A percentile compares a stretch with the other conserved stretches of the same genome.
Conservation (phyloP, 2,797 vertebrate species). For the Staurois parvus region DNA sequence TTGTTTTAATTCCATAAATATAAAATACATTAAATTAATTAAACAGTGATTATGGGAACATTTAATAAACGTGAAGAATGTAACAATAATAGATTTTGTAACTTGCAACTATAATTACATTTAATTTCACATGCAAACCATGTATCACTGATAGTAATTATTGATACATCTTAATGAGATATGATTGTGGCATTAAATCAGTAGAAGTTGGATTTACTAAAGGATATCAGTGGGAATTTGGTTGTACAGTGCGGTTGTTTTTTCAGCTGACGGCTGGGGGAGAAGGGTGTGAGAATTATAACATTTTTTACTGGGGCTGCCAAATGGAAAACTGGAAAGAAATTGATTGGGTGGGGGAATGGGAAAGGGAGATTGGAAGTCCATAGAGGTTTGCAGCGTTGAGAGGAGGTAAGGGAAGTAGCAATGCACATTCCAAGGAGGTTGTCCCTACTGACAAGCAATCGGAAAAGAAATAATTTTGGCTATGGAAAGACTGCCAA, state of each 20-base stretch:
- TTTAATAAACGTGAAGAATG: background rate
- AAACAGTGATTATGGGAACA: background rate
- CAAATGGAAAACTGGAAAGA: constrained; percentile 64
- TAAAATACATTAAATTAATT: background rate
- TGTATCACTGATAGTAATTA: constrained; percentile 25
- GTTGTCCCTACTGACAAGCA: constrained; percentile 62
- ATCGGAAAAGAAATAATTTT: constrained; percentile 63
- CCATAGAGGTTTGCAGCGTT: constrained; percentile 59
- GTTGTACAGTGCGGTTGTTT: constrained; percentile 60
- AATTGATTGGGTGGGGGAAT: constrained; percentile 64
- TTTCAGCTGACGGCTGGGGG: constrained; percentile 63
- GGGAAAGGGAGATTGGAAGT: constrained; percentile 61
- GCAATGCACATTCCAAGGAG: constrained; percentile 59
- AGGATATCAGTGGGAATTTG: constrained; percentile 60
- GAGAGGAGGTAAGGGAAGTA: constrained; percentile 63
- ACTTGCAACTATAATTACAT: background rate
- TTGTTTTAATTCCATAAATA: background rate
- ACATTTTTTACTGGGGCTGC: constrained; percentile 61
- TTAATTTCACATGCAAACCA: background rate
- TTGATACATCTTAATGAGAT: constrained; percentile 19
- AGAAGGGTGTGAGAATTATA: constrained; percentile 64
- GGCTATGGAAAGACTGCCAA: constrained; percentile 60
- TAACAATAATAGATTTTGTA: background rate
- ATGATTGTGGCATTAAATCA: constrained; percentile 48
- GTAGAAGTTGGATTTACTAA: constrained; percentile 52